Base-by-base conservation (phyloP, 2,888 invertebrate species). In the Lysandra coridon region DNA sequence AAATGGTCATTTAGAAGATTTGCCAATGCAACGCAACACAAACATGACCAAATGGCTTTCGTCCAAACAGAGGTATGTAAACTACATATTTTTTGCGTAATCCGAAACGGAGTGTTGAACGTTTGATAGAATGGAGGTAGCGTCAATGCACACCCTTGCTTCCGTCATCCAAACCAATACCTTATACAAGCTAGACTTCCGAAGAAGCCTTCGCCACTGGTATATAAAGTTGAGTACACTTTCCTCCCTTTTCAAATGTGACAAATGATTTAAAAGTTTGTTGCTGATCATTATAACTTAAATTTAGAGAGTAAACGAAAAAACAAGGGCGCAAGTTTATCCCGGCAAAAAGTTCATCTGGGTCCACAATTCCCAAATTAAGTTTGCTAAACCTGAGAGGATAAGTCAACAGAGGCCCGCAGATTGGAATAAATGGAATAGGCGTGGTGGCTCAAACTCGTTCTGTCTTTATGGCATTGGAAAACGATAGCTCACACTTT, bases 401-500 rank as follows among this genome's bases (percentile, higher is more conserved):
- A 80, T 83, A 83, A 83, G 85, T 85, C 84, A 83, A 86, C 86
- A 88, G 87, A 85, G 81, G 87, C 86, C 88, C 87, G 87, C 87
- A 86, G 87, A 85, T 87, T 86, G 83, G 80, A 84, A 74, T 82
- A 84, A 87, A 89, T 86, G 84, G 86, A 79, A 80, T 81, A 85
- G 88, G 88, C 88, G 88, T 86, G 81, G 82, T 82, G 80, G 53
- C 57, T 57, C 78, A 85, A 87, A 85, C 87, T 87, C 85, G 83
- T 82, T 85, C 82, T 83, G 87, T 80, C 85, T 89, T 87, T 87
- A 88, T 87, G 83, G 87, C 84, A 88, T 88, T 85, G 88, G 87
- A 87, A 89, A 89, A 85, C 87, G 86, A 89, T 88, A 82, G 83
- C 79, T 79, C 49, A 78, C 78, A 78, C 64, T 69, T 64, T 78